Evolutionary conservation across 2,113 vertebrate genomes (phyloP).

Genomic region (Theristicus caerulescens): DNA sequence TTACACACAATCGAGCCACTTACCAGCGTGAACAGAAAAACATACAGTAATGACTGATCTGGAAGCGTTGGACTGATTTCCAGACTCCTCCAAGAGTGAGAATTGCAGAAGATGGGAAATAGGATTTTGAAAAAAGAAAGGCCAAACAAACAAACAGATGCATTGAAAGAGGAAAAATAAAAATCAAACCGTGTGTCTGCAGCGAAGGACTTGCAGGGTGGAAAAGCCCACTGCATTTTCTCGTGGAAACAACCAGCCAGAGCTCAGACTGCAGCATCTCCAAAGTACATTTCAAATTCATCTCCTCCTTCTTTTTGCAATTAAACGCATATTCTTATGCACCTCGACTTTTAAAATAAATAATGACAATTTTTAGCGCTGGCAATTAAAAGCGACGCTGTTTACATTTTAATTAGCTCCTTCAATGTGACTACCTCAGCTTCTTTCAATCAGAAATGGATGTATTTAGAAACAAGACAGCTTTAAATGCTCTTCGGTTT

Average conservation of each 20-base stretch:
- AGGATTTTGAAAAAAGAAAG: not conserved
- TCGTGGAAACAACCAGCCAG: not conserved
- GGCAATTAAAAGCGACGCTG: slow-evolving; percentile 11
- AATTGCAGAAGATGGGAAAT: not conserved
- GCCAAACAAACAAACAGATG: not conserved
- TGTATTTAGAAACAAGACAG: slow-evolving; percentile 45
- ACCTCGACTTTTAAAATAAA: slow-evolving; percentile 58
- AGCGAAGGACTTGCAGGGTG: not conserved
- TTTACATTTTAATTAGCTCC: slow-evolving; percentile 57
- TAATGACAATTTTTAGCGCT: slow-evolving; percentile 52
- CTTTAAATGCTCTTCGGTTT: not conserved
- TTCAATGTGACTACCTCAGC: slow-evolving; percentile 29
- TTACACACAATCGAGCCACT: not conserved
- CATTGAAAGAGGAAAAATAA: not conserved
- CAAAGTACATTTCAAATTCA: slow-evolving; percentile 20
- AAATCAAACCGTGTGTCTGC: not conserved
- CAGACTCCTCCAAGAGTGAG: not conserved
- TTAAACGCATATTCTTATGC: slow-evolving; percentile 48
- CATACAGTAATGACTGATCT: slow-evolving; percentile 10
- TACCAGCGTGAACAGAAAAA: slow-evolving; percentile 16
- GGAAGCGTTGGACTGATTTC: not conserved
- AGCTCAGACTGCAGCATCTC: slow-evolving; percentile 7
- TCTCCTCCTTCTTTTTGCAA: slow-evolving; percentile 44
- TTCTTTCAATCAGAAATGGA: slow-evolving; percentile 42
- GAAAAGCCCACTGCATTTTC: not conserved